A percentile compares a stretch with the other conserved stretches of the same genome.
Evolutionary conservation across 2,113 vertebrate species (phyloP).

Genomic region (Stictonetta naevosa): DNA sequence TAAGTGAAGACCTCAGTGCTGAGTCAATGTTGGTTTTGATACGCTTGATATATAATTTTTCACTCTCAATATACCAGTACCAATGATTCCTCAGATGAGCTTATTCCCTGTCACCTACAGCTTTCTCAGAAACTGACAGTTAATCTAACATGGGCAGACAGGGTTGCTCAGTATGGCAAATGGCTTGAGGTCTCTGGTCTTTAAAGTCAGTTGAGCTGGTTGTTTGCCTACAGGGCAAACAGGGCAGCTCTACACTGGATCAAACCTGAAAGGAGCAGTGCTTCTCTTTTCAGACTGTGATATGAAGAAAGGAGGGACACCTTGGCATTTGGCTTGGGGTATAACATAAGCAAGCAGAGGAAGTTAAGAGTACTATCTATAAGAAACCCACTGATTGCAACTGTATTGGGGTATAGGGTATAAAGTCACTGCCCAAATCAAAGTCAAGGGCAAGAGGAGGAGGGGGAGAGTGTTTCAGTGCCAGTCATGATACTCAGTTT

Average conservation of each 20-base stretch:
- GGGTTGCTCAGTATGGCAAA: not conserved
- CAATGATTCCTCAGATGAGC: not conserved
- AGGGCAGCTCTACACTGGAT: not conserved
- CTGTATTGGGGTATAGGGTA: not conserved
- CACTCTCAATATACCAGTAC: not conserved
- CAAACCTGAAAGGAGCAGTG: not conserved
- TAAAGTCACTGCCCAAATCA: not conserved
- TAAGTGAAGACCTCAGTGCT: not conserved
- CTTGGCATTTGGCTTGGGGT: not conserved
- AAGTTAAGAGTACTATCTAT: not conserved
- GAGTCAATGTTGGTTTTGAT: not conserved
- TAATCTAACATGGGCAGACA: not conserved
- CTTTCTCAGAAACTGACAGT: not conserved
- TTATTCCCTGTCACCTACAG: not conserved
- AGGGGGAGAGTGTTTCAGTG: not conserved
- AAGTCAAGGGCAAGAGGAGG: not conserved
- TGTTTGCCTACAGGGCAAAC: fast-evolving
- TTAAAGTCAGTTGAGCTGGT: not conserved
- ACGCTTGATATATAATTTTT: not conserved
- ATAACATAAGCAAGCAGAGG: not conserved
- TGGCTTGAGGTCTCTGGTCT: not conserved
- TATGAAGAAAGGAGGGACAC: not conserved
- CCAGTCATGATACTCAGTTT: not conserved
- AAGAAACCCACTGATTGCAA: not conserved
- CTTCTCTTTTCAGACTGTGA: not conserved